Evolutionary conservation across 2,113 vertebrate genomes (phyloP).

Genomic region (Anguilla japonica): DNA sequence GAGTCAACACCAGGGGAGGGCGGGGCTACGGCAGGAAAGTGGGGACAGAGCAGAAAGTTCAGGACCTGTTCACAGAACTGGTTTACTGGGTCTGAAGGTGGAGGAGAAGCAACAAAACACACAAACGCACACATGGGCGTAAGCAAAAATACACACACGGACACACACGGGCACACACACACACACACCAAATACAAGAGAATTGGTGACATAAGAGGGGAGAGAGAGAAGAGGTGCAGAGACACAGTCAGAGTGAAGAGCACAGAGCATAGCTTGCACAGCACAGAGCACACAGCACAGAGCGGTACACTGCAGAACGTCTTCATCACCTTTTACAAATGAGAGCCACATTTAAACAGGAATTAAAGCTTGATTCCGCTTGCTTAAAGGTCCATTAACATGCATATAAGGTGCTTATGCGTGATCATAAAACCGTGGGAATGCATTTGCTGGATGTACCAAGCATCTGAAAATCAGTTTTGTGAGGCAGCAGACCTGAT

Average conservation of each 20-base stretch:
- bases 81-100: constrained; percentile 81
- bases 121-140: constrained; percentile 22
- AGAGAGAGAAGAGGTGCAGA: constrained; percentile 61
- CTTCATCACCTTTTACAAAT: not conserved
- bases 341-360: not conserved
- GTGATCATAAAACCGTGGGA: not conserved
- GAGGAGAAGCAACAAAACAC: constrained; percentile 22
- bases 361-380: not conserved
- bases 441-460: not conserved
- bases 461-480: not conserved
- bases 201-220: constrained; percentile 21
- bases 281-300: not conserved
- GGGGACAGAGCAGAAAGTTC: constrained; percentile 95
- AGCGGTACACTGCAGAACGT: not conserved
- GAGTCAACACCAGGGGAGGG: constrained; percentile 98
- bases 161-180: constrained; percentile 20
- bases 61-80: constrained; percentile 93
- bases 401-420: not conserved
- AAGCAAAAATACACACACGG: constrained; percentile 3
- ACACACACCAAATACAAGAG: constrained; percentile 13
- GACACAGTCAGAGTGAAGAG: constrained; percentile 8
- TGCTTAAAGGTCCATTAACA: not conserved
- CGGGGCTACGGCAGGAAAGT: constrained; percentile 94
- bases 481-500: not conserved
- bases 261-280: too few relatives aligned